These are phyloP conservation scores for Macrotis lagotis DNA, from an alignment of 2,113 vertebrate species.

Conservation along the genomic window DNA sequence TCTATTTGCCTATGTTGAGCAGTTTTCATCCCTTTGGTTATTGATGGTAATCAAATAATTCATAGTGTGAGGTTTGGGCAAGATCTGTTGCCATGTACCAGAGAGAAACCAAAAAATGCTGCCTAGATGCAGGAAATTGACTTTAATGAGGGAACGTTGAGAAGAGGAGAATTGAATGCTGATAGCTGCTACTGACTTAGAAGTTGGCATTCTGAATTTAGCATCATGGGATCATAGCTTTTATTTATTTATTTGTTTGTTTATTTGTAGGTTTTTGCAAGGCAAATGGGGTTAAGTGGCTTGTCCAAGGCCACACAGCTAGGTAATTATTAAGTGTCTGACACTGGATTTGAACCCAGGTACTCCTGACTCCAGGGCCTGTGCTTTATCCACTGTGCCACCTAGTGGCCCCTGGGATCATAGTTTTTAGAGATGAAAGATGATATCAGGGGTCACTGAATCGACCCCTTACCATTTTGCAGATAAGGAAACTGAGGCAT, in stretches of 20 bases:
- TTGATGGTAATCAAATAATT: constrained; percentile 17
- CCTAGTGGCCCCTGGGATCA: too few species aligned
- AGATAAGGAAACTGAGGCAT: neutral
- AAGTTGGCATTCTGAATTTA: neutral
- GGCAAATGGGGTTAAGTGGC: too few species aligned
- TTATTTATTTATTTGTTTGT: too few species aligned
- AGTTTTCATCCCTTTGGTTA: neutral
- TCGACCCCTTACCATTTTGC: neutral
- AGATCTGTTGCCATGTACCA: neutral
- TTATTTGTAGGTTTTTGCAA: too few species aligned
- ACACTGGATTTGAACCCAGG: too few species aligned
- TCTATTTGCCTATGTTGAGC: neutral
- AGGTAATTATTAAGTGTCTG: too few species aligned
- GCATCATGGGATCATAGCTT: neutral
- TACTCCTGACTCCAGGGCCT: too few species aligned
- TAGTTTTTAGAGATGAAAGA: neutral
- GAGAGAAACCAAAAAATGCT: neutral
- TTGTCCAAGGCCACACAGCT: too few species aligned
- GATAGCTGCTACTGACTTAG: neutral
- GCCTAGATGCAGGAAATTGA: neutral
- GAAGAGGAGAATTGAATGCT: neutral
- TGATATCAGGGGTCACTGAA: neutral
- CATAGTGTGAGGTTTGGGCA: neutral
- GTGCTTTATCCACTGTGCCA: too few species aligned
- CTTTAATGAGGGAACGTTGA: neutral